phyloP scores from a whole-genome alignment of 2,888 invertebrate species.

The Aleiodes alternator region DNA sequence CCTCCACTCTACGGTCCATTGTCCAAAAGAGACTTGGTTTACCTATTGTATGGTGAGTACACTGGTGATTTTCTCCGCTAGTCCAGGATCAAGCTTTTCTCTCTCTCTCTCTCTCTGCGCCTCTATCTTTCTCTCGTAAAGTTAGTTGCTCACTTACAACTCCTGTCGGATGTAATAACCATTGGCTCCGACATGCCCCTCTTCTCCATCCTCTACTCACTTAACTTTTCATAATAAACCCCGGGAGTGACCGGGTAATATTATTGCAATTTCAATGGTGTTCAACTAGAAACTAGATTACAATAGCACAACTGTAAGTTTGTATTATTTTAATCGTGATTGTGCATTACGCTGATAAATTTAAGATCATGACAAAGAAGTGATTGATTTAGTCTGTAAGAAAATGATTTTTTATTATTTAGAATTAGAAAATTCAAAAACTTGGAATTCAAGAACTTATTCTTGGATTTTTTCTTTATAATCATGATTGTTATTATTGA shows the following conservation, averaged over 20 bases:
- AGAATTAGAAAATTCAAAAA: no score
- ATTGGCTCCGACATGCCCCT: slow-evolving; percentile 19
- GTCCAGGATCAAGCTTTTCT: slow-evolving; percentile 39
- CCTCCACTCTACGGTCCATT: slow-evolving; percentile 48
- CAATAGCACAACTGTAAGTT: background rate
- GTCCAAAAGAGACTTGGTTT: slow-evolving; percentile 47
- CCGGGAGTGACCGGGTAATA: slow-evolving; percentile 10
- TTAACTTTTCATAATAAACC: slow-evolving; percentile 40
- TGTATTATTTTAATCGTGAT: no score
- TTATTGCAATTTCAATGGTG: slow-evolving; percentile 39
- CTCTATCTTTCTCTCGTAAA: slow-evolving; percentile 3
- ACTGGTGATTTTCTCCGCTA: slow-evolving; percentile 15
- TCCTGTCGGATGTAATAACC: slow-evolving; percentile 40
- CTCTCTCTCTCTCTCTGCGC: background rate
- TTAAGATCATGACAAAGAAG: no score
- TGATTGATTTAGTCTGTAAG: no score
- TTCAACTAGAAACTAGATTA: slow-evolving; percentile 46
- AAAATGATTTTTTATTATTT: no score
- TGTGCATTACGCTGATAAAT: no score
- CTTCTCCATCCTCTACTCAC: background rate
- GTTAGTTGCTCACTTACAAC: slow-evolving; percentile 33
- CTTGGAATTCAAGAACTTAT: no score
- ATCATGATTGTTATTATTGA: no score
- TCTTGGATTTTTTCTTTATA: no score
- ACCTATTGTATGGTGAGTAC: slow-evolving; percentile 44